Conservation (phyloP, 2,888 invertebrate genomes). For the Acrocyrtus sp. region DNA sequence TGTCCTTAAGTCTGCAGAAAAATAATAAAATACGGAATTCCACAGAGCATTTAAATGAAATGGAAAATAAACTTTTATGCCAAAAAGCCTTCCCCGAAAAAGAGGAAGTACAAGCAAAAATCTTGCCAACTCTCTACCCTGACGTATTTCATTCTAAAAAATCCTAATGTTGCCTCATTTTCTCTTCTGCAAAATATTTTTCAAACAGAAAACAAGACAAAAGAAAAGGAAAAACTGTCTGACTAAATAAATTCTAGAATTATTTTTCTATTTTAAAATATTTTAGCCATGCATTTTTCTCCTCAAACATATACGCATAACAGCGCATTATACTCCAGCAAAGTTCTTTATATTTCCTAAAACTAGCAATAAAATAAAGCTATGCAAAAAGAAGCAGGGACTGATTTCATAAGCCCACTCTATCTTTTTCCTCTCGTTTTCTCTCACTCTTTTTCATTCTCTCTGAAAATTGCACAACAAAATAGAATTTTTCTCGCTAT, state of each 20-base stretch:
- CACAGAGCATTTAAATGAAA: slow-evolving; percentile 19
- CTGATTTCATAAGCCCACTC: no score
- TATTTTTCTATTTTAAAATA: no score
- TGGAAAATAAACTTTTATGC: slow-evolving; percentile 17
- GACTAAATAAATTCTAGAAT: slow-evolving; percentile 23
- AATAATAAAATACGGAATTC: neutral
- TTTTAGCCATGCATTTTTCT: no score
- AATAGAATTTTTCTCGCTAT: no score
- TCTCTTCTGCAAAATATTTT: no score
- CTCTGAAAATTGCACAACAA: no score
- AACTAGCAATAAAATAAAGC: slow-evolving; percentile 3
- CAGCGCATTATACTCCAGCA: neutral
- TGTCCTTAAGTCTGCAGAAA: no score
- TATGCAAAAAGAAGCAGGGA: slow-evolving; percentile 5
- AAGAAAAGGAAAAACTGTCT: slow-evolving; percentile 12
- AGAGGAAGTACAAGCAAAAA: neutral
- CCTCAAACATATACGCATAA: no score
- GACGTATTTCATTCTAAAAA: slow-evolving; percentile 18
- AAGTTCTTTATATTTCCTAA: neutral
- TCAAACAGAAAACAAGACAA: slow-evolving; percentile 3
- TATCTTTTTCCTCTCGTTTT: no score
- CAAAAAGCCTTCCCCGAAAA: slow-evolving; percentile 4
- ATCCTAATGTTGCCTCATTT: neutral
- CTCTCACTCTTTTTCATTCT: no score
- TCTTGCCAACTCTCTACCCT: slow-evolving; percentile 24